phyloP scores from a whole-genome alignment of 1,140 invertebrate species.

The Drosophila ficusphila region DNA sequence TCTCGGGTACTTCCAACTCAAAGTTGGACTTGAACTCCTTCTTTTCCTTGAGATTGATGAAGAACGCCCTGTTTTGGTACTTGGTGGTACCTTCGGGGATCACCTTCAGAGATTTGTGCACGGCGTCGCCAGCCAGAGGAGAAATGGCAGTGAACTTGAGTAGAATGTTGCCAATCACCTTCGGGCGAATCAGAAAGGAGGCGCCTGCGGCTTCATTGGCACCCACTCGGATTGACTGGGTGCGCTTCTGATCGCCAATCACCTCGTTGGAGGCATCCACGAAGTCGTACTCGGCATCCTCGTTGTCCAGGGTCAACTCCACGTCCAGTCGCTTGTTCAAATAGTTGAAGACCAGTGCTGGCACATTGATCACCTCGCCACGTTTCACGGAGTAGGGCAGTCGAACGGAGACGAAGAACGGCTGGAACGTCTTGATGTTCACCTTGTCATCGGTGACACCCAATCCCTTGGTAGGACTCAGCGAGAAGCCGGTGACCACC shows the following conservation, averaged over 20 bases:
- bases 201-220: constrained; percentile 89
- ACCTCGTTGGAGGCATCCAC: constrained; percentile 86
- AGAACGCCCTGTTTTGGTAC: constrained; percentile 90
- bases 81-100: constrained; percentile 92
- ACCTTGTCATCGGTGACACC: constrained; percentile 90
- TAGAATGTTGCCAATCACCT: constrained; percentile 89
- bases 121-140: constrained; percentile 89
- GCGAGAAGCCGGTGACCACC: constrained; percentile 95
- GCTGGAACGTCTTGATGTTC: constrained; percentile 93
- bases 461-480: constrained; percentile 93
- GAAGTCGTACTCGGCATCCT: constrained; percentile 92
- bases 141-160: constrained; percentile 91
- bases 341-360: constrained; percentile 80
- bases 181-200: constrained; percentile 92
- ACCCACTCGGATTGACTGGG: constrained; percentile 87
- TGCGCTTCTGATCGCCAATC: constrained; percentile 85
- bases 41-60: constrained; percentile 89
- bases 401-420: constrained; percentile 92
- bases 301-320: constrained; percentile 93
- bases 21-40: constrained; percentile 86
- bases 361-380: constrained; percentile 84
- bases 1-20: constrained; percentile 89
- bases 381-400: constrained; percentile 94
- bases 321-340: constrained; percentile 89
- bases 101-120: constrained; percentile 89